Evolutionary conservation across 2,113 vertebrate genomes (phyloP), one percentile per base, ranked within the genome.

Genomic region (Pomatostomus ruficeps): DNA sequence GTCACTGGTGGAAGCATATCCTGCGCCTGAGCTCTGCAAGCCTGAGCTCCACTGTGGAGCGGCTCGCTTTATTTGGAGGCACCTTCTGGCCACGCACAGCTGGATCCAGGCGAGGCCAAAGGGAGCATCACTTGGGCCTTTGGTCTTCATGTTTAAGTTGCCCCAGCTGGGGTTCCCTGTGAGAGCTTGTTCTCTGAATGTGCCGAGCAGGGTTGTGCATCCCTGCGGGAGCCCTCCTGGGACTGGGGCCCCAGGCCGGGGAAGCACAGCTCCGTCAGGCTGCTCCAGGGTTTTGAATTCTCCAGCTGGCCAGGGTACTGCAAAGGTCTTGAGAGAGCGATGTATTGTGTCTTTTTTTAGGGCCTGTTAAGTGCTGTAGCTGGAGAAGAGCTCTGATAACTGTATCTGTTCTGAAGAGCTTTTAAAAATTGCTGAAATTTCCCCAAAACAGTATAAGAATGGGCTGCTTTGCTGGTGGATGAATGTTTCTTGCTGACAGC

Each of bases 261-360:
- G 81, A 89, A 94, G 77, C 66, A 52, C 25, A 59, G 74, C 40
- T 88, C 61, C 2, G 2, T 78, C 70, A 75, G 76, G 43, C 95
- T 91, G 93, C 92, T 82, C 18, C 11, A 6, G 68, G 81, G 52
- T 43, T 93, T 85, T 70, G 88, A 88, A 89, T 93, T 78, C 92
- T 96, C 62, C 93, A 85, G 85, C 91, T 87, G 89, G 73, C 72
- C 9, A 5, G 87, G n/a, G 52, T 93, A 78, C 77, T 91, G 87
- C 8, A 3, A 81, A 78, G 65, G 81, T 89, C 87, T 94, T 65
- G 23, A 54, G 77, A 91, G 76, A 33, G 84, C 51, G 1, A 65
- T 22, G 66, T 33, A 72, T 68, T 91, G 77, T 93, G 77, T 87
- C 49, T 91, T 91, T 96, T 95, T 94, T 94, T 94, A 96, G 88